phyloP scores from a whole-genome alignment of 2,113 vertebrate species.

The Scortum barcoo region DNA sequence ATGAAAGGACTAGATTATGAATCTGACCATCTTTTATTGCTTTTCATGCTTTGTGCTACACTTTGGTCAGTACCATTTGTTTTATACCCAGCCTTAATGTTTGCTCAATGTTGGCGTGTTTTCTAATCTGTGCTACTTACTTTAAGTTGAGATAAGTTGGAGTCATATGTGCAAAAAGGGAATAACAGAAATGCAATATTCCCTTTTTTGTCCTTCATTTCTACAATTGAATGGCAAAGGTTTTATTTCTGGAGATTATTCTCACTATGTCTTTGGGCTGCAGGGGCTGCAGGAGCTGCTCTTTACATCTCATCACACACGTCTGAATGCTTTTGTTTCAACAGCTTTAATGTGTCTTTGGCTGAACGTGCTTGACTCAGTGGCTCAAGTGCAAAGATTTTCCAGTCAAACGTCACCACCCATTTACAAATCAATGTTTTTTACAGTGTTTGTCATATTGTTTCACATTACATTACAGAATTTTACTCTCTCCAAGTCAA shows the following conservation, averaged over 20 bases:
- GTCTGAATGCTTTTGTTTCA: neutral
- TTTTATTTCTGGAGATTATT: neutral
- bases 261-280: neutral
- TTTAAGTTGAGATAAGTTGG: neutral
- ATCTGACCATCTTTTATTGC: neutral
- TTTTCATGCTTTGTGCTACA: neutral
- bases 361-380: neutral
- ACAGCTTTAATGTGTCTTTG: neutral
- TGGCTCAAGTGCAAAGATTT: constrained; percentile 2
- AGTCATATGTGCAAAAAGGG: neutral
- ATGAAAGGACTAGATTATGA: neutral
- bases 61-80: neutral
- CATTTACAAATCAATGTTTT: neutral
- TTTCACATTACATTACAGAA: neutral
- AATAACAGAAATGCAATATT: neutral
- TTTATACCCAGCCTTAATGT: neutral
- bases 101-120: neutral
- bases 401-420: neutral
- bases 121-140: neutral
- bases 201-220: neutral
- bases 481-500: neutral
- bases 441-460: neutral
- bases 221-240: neutral
- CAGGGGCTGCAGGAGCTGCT: neutral
- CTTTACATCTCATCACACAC: neutral